Conservation (phyloP, 1,140 invertebrate species). For the Brachystomella parvula region DNA sequence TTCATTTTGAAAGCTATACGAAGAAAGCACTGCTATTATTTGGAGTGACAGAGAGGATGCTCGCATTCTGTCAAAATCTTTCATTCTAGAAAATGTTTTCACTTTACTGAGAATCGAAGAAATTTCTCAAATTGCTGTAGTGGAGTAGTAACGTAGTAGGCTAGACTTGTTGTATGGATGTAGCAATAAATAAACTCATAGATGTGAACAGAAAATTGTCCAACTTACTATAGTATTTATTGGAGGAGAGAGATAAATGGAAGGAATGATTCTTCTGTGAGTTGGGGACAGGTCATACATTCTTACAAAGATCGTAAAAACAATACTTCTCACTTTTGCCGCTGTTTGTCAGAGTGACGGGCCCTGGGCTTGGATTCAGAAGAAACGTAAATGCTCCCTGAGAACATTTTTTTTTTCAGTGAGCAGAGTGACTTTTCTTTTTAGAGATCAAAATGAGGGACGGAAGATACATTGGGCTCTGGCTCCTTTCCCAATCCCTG, state of each 20-base stretch:
- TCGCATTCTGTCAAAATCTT: background rate
- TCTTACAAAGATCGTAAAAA: conserved; percentile 1
- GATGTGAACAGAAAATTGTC: background rate
- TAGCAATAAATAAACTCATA: conserved; percentile 5
- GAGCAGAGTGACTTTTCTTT: no score
- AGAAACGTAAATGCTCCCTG: no score
- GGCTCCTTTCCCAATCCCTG: no score
- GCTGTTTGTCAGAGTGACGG: no score
- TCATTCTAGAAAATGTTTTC: background rate
- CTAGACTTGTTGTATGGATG: conserved; percentile 6
- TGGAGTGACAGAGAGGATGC: background rate
- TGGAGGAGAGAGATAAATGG: background rate
- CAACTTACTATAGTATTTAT: conserved; percentile 2
- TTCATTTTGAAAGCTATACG: no score
- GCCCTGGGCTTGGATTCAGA: no score
- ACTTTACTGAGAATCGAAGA: background rate
- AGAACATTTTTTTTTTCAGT: no score
- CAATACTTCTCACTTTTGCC: background rate
- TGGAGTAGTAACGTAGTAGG: no score
- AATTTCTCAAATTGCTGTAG: conserved; percentile 1
- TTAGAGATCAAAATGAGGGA: conserved; percentile 1
- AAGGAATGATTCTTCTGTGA: background rate
- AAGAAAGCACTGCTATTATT: no score
- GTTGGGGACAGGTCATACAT: conserved; percentile 4
- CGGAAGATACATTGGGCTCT: background rate